phyloP scores from a whole-genome alignment of 2,113 vertebrate species.

The Glaucomys volans region DNA sequence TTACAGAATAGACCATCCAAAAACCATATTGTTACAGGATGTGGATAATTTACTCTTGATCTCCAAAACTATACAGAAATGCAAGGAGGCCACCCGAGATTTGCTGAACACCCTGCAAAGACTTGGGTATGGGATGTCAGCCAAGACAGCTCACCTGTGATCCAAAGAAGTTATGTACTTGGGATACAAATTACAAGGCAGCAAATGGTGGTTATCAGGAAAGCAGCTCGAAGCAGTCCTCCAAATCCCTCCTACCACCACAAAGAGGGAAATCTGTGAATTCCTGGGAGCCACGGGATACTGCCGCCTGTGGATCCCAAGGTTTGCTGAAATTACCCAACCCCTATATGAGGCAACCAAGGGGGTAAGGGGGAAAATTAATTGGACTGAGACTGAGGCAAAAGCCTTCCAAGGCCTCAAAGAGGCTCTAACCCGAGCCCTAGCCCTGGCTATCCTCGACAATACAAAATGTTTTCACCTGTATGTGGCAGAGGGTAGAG shows the following conservation, averaged over 20 bases:
- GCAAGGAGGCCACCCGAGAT: accelerated
- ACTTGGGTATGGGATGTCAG: accelerated
- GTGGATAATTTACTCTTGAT: not conserved
- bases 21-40: not conserved
- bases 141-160: not conserved
- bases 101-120: accelerated
- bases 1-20: too few relatives aligned
- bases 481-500: accelerated
- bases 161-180: accelerated
- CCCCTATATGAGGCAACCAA: not conserved
- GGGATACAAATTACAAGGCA: accelerated
- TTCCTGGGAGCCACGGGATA: accelerated
- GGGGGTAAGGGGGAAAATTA: accelerated
- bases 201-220: accelerated
- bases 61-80: not conserved
- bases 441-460: accelerated
- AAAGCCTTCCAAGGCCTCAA: too few relatives aligned
- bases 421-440: not conserved
- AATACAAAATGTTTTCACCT: not conserved
- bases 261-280: not conserved
- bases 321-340: too few relatives aligned
- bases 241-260: accelerated
- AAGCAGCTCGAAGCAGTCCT: not conserved
- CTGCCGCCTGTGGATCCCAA: not conserved
- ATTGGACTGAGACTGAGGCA: accelerated